Percentiles rank a stretch among this genome's conserved stretches.
phyloP scores from a whole-genome alignment of 2,797 vertebrate genomes.

The Coracias cyanogaster region DNA sequence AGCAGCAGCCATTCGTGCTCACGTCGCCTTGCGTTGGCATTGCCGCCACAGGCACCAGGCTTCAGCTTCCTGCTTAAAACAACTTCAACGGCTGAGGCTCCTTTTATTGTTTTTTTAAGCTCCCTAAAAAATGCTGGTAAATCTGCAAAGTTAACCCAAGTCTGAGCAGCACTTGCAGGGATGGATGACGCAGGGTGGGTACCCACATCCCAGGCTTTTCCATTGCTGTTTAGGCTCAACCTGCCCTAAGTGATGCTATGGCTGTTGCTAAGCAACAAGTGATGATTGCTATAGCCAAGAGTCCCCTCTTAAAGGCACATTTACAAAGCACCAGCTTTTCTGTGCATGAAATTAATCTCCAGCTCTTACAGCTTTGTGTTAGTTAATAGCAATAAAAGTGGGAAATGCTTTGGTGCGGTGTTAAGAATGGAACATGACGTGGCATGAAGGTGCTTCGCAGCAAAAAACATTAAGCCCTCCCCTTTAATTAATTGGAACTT shows the following conservation, averaged over 20 bases:
- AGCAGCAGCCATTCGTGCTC: background rate
- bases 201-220: constrained; percentile 1
- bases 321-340: constrained; percentile 60
- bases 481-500: constrained; percentile 68
- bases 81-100: background rate
- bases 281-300: constrained; percentile 44
- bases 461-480: constrained; percentile 57
- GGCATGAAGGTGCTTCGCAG: constrained; percentile 17
- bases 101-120: background rate
- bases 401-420: constrained; percentile 47
- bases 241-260: constrained; percentile 14
- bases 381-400: constrained; percentile 65
- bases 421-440: constrained; percentile 10
- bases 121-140: background rate
- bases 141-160: background rate
- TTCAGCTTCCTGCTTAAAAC: background rate
- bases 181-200: background rate
- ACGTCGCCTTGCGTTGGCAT: rapidly evolving
- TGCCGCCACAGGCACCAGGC: background rate
- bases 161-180: background rate
- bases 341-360: constrained; percentile 64
- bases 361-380: constrained; percentile 63
- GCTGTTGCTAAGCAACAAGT: constrained; percentile 79
- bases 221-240: constrained; percentile 43
- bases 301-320: constrained; percentile 57